Conservation (phyloP, 1,140 invertebrate species). For the Brachionus plicatilis region DNA sequence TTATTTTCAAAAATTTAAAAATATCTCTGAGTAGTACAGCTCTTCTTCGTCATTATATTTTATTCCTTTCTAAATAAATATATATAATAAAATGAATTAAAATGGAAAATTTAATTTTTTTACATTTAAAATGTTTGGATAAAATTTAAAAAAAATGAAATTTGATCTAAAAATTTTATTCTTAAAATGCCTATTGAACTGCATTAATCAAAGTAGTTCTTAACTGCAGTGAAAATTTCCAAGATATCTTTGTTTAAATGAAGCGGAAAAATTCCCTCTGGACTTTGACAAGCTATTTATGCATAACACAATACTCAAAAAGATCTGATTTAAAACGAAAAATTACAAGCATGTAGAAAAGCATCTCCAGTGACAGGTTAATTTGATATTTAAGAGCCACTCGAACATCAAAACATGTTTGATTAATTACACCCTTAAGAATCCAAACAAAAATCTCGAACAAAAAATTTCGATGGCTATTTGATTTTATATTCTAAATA, state of each 20-base stretch:
- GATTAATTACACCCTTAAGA: conserved; percentile 21
- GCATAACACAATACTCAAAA: neutral
- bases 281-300: neutral
- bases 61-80: no score
- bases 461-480: neutral
- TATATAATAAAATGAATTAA: no score
- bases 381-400: neutral
- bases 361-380: neutral
- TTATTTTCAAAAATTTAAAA: no score
- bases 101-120: no score
- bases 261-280: neutral
- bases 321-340: neutral
- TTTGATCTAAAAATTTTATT: no score
- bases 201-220: neutral
- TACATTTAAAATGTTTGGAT: no score
- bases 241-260: neutral
- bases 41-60: no score
- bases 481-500: neutral
- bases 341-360: neutral
- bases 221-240: neutral
- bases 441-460: neutral
- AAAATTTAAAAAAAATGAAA: no score
- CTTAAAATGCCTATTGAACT: neutral
- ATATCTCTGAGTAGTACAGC: no score
- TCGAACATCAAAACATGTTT: neutral